phyloP scores from a whole-genome alignment of 2,797 vertebrate species.

The Jordanella pulchra region DNA sequence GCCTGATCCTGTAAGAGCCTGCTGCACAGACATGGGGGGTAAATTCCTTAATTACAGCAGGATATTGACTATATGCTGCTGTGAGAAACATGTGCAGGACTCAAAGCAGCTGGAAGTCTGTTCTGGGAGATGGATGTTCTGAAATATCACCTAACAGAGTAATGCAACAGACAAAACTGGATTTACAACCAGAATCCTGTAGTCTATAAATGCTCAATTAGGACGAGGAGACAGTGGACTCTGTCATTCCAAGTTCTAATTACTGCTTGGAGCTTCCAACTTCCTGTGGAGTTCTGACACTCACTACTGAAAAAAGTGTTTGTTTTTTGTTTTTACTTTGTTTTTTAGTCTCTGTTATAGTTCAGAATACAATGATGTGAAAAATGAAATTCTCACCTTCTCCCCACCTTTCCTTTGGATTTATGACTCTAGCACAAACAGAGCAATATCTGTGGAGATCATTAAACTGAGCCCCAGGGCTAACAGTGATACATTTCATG shows the following conservation, averaged over 20 bases:
- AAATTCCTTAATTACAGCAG: constrained; percentile 29
- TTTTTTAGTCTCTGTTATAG: not conserved
- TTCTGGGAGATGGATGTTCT: constrained; percentile 10
- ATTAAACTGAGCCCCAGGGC: constrained; percentile 30
- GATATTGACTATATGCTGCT: not conserved
- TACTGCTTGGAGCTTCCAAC: not conserved
- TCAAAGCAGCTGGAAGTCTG: constrained; percentile 17
- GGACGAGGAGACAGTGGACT: not conserved
- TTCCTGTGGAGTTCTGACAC: not conserved
- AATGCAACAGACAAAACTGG: constrained; percentile 18
- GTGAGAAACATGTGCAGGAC: not conserved
- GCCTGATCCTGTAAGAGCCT: constrained; percentile 16
- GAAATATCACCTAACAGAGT: constrained; percentile 10
- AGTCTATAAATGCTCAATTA: not conserved
- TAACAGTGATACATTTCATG: not conserved
- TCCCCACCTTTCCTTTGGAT: not conserved
- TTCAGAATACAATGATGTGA: constrained; percentile 3
- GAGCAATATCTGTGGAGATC: constrained; percentile 9
- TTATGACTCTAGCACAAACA: not conserved
- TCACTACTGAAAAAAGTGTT: not conserved
- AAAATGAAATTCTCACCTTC: constrained; percentile 14
- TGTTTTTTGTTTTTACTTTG: not conserved
- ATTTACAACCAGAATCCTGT: constrained; percentile 13
- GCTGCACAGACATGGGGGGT: constrained; percentile 18
- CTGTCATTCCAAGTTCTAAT: not conserved